Conservation (phyloP, 2,797 vertebrate species). For the Pagetopsis macropterus region DNA sequence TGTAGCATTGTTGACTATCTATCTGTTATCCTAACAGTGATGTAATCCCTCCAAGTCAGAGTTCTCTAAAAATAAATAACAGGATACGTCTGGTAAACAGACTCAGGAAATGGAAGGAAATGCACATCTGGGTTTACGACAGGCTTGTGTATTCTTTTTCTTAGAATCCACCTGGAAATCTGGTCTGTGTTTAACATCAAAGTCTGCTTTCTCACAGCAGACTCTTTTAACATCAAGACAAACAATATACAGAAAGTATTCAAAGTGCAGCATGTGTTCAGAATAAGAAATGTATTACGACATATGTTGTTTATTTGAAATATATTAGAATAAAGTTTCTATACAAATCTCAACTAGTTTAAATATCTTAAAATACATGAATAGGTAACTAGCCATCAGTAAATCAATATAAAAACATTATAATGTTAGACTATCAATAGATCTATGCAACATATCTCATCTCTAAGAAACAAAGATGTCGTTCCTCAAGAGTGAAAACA, state of each 20-base stretch:
- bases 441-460: slow-evolving; percentile 9
- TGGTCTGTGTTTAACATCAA: slow-evolving; percentile 20
- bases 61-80: slow-evolving; percentile 42
- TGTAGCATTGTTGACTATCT: not conserved
- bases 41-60: slow-evolving; percentile 14
- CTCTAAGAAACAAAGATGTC: slow-evolving; percentile 15
- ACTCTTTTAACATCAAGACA: not conserved
- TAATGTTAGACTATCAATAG: slow-evolving; percentile 21
- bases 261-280: slow-evolving; percentile 28
- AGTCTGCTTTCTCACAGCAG: slow-evolving; percentile 3
- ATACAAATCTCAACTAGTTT: slow-evolving; percentile 31
- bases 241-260: slow-evolving; percentile 4
- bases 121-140: slow-evolving; percentile 38
- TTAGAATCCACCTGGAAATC: slow-evolving; percentile 21
- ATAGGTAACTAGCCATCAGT: slow-evolving; percentile 33
- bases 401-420: slow-evolving; percentile 25
- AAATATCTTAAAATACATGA: slow-evolving; percentile 36
- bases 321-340: slow-evolving; percentile 65
- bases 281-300: slow-evolving; percentile 50
- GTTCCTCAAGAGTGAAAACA: slow-evolving; percentile 18
- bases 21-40: not conserved
- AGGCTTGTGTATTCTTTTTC: not conserved
- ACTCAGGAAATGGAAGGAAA: slow-evolving; percentile 31
- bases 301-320: slow-evolving; percentile 46
- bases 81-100: slow-evolving; percentile 59